Conservation (phyloP, 2,888 invertebrate genomes). For the Aporophyla lueneburgensis region DNA sequence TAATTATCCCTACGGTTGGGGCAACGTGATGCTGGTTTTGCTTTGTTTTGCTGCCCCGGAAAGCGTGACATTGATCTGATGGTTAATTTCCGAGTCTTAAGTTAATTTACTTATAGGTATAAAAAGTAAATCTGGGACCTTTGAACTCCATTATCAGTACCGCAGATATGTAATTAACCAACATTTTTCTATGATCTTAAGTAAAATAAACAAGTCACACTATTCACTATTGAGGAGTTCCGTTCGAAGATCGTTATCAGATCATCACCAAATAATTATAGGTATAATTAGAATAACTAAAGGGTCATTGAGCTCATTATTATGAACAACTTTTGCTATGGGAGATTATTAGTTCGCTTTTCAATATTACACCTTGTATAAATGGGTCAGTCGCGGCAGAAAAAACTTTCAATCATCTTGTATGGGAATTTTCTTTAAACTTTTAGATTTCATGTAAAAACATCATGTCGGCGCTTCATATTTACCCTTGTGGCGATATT, state of each 20-base stretch:
- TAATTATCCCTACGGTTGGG: neutral
- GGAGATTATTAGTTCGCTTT: neutral
- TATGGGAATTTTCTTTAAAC: neutral
- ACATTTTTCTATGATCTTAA: neutral
- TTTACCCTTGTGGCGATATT: neutral
- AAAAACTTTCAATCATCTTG: no score
- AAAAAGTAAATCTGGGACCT: neutral
- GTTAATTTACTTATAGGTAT: neutral
- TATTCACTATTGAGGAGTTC: neutral
- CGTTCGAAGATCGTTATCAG: neutral
- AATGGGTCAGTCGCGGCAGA: neutral
- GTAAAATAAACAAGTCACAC: neutral
- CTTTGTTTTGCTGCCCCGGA: neutral
- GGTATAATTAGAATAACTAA: neutral
- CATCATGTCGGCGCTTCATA: neutral
- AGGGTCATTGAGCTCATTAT: neutral
- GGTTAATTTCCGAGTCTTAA: neutral
- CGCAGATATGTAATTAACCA: neutral
- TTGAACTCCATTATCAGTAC: neutral
- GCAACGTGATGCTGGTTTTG: neutral
- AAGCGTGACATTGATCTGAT: neutral
- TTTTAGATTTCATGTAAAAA: neutral
- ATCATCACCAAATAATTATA: neutral
- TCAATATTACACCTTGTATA: neutral
- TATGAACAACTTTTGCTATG: neutral